Percentiles rank a stretch among this genome's conserved stretches.
Conservation (phyloP, 2,797 vertebrate genomes). For the Bovichtus diacanthus region DNA sequence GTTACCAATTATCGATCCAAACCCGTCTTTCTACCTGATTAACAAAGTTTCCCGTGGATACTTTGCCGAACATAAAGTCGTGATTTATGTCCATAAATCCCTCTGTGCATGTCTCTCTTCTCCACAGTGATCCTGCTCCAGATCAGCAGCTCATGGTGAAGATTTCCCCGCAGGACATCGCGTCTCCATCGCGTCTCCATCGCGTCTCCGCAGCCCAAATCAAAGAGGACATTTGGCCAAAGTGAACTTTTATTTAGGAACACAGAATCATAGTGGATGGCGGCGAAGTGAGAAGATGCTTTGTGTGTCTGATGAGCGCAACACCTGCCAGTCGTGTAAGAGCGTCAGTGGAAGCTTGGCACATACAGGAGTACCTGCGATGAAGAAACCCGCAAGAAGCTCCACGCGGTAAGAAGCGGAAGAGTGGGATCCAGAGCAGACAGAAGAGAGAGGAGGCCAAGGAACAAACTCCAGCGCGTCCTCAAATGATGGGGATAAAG, state of each 20-base stretch:
- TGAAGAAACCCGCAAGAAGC: slow-evolving; percentile 55
- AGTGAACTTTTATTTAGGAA: not conserved
- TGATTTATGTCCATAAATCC: not conserved
- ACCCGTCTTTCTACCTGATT: not conserved
- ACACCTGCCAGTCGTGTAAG: slow-evolving; percentile 23
- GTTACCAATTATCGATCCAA: not conserved
- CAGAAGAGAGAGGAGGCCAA: slow-evolving; percentile 52
- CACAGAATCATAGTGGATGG: not conserved
- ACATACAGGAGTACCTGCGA: slow-evolving; percentile 41
- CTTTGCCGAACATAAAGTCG: not conserved
- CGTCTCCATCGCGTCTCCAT: not conserved
- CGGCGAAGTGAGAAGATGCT: slow-evolving; percentile 48
- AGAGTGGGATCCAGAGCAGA: slow-evolving; percentile 5
- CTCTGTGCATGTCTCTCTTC: not conserved
- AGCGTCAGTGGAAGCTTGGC: slow-evolving; percentile 41
- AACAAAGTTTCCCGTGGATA: slow-evolving; percentile 19
- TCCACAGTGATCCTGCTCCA: slow-evolving; percentile 32
- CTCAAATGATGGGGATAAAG: slow-evolving; percentile 85
- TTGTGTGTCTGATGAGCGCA: slow-evolving; percentile 13
- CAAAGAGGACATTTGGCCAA: not conserved
- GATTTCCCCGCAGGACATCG: slow-evolving; percentile 20
- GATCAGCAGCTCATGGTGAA: slow-evolving; percentile 18
- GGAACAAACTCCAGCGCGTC: slow-evolving; percentile 51
- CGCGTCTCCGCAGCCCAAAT: slow-evolving; percentile 4
- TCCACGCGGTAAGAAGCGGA: slow-evolving; percentile 60